These are phyloP conservation scores for Ophraella communa DNA, from an alignment of 2,888 invertebrate species.

Conservation along the genomic window DNA sequence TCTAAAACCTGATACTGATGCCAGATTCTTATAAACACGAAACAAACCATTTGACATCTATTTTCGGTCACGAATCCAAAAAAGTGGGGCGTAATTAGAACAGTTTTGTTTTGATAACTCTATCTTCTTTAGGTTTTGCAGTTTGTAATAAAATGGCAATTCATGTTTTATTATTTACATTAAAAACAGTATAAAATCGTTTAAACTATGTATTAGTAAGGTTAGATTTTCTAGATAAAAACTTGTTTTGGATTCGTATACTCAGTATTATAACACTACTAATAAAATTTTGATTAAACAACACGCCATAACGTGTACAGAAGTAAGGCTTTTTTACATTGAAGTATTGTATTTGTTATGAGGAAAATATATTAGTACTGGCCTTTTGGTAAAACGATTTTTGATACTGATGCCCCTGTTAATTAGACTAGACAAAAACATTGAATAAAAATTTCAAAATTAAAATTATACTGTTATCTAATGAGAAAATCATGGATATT, in stretches of 20 bases:
- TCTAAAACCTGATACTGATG: constrained; percentile 38
- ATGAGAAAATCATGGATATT: constrained; percentile 15
- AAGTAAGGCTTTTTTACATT: constrained; percentile 27
- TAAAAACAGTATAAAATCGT: not conserved
- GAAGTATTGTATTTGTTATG: constrained; percentile 25
- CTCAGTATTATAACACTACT: constrained; percentile 3
- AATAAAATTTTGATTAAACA: constrained; percentile 26
- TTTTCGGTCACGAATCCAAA: not conserved
- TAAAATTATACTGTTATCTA: constrained; percentile 32
- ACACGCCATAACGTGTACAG: constrained; percentile 1
- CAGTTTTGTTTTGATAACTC: not conserved
- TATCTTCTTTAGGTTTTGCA: not conserved
- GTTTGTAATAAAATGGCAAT: not conserved
- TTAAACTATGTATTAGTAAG: too few species aligned
- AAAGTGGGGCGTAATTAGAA: not conserved
- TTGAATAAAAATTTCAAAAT: constrained; percentile 35
- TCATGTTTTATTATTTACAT: not conserved
- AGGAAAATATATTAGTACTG: constrained; percentile 40
- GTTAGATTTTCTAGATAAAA: too few species aligned
- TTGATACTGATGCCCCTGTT: constrained; percentile 45
- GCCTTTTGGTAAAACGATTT: constrained; percentile 35
- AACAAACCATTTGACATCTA: constrained; percentile 15
- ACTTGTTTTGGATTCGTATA: constrained; percentile 10
- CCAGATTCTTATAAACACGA: constrained; percentile 24
- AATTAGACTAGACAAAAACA: constrained; percentile 46